These are phyloP conservation scores for Cassiopea xamachana DNA, from an alignment of 30 jellyfish, hydroid and myxozoan species.

Conservation along the genomic window DNA sequence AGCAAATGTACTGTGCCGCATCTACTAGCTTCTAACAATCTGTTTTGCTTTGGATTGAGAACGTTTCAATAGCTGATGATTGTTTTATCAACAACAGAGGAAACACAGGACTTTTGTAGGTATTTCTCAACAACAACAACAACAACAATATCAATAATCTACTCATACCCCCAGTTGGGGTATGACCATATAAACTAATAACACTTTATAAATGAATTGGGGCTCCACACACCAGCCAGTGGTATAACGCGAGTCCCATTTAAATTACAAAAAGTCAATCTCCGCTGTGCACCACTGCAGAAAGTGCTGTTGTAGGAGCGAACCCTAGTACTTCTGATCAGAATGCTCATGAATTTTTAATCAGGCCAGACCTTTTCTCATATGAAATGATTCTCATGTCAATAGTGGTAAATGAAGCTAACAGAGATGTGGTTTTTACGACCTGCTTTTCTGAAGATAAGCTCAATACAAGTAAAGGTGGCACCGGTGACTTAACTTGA, in stretches of 20 bases:
- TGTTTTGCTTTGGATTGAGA: background rate
- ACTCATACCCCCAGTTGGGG: too few species aligned
- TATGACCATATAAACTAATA: too few species aligned
- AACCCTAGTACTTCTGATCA: background rate
- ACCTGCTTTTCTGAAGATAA: background rate
- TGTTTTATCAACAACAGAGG: background rate
- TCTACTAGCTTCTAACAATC: background rate
- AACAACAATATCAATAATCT: too few species aligned
- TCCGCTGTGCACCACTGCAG: background rate
- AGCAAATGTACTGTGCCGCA: conserved; percentile 9
- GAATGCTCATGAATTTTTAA: conserved; percentile 4
- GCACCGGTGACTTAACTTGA: too few species aligned
- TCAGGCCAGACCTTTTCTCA: background rate
- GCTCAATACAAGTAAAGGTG: background rate
- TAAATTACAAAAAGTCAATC: too few species aligned
- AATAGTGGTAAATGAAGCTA: background rate
- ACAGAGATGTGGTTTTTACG: background rate
- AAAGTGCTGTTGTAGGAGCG: background rate
- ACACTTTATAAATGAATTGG: too few species aligned
- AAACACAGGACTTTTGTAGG: background rate
- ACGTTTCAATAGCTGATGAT: background rate
- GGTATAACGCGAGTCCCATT: too few species aligned
- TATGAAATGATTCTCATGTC: background rate
- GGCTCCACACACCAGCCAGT: too few species aligned
- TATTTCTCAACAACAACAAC: too few species aligned